Percentiles rank a stretch among this genome's conserved stretches.
These are phyloP conservation scores for Cetoscarus ocellatus DNA, from an alignment of 2,797 vertebrate genomes.

Conservation along the genomic window DNA sequence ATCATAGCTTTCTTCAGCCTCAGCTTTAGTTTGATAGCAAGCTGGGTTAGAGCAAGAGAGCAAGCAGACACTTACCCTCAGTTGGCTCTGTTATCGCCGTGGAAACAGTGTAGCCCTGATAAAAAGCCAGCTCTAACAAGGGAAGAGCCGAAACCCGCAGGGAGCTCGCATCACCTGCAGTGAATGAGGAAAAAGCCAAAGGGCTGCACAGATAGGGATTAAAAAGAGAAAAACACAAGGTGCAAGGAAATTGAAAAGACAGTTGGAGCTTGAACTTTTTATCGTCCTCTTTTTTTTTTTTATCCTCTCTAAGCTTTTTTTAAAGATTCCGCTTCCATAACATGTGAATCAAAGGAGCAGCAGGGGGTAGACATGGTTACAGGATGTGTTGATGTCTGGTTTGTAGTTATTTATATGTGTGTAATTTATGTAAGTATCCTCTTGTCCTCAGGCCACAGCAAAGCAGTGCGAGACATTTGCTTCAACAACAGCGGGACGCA, in stretches of 20 bases:
- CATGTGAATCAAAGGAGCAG: slow-evolving; percentile 29
- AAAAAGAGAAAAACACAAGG: slow-evolving; percentile 22
- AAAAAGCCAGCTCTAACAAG: slow-evolving; percentile 65
- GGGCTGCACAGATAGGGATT: slow-evolving; percentile 32
- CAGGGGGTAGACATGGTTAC: slow-evolving; percentile 6
- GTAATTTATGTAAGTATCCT: slow-evolving; percentile 17
- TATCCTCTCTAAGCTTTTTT: slow-evolving; percentile 16
- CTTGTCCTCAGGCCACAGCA: slow-evolving; percentile 90
- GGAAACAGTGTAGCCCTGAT: slow-evolving; percentile 59
- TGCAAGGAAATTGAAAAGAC: slow-evolving; percentile 23
- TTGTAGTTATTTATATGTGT: slow-evolving; percentile 9
- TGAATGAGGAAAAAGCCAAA: slow-evolving; percentile 31
- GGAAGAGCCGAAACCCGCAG: slow-evolving; percentile 27
- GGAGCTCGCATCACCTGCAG: slow-evolving; percentile 49
- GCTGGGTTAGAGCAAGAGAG: slow-evolving; percentile 18
- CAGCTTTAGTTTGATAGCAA: slow-evolving; percentile 36
- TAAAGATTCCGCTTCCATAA: slow-evolving; percentile 30
- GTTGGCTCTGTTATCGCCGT: slow-evolving; percentile 58
- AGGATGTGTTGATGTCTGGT: background rate
- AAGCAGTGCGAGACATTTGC: slow-evolving; percentile 97
- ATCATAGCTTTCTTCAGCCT: slow-evolving; percentile 33
- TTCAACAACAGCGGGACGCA: slow-evolving; percentile 93
- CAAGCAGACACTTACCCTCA: slow-evolving; percentile 40
- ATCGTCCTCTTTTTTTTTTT: background rate
- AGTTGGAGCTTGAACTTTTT: background rate